These are phyloP conservation scores for Carollia perspicillata DNA, from an alignment of 2,113 vertebrate genomes.

Conservation along the genomic window DNA sequence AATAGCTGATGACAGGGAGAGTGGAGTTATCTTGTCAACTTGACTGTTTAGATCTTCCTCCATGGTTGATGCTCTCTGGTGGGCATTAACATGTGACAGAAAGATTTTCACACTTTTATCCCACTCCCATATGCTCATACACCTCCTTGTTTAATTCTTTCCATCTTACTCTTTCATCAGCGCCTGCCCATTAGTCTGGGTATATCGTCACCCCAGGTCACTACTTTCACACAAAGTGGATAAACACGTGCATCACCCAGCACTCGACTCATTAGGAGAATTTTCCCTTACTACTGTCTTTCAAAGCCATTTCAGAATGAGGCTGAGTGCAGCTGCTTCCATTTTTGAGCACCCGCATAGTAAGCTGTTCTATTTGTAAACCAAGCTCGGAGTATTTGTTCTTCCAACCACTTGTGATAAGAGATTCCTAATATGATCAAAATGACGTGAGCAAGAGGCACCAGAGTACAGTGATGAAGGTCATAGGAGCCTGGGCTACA, in stretches of 20 bases:
- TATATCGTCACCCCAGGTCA: not conserved
- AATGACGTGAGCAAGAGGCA: not conserved
- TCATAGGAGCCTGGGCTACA: not conserved
- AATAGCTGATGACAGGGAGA: not conserved
- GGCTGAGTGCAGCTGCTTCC: not conserved
- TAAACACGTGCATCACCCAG: not conserved
- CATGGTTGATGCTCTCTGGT: not conserved
- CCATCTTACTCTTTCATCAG: not conserved
- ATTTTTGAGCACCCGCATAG: not conserved
- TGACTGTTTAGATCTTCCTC: not conserved
- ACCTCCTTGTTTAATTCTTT: not conserved
- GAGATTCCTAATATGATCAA: not conserved
- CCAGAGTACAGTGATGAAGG: not conserved
- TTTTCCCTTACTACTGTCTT: not conserved
- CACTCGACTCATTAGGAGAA: not conserved
- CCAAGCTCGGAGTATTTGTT: not conserved
- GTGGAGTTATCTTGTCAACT: not conserved
- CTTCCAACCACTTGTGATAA: not conserved
- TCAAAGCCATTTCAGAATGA: slow-evolving; percentile 15
- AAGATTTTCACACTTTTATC: slow-evolving; percentile 4
- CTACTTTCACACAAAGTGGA: not conserved
- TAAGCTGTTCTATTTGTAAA: not conserved
- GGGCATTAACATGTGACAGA: not conserved
- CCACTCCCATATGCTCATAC: not conserved
- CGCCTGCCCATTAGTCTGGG: not conserved